These are phyloP conservation scores for Rhinophrynus dorsalis DNA, from an alignment of 2,797 vertebrate genomes.

Conservation along the genomic window DNA sequence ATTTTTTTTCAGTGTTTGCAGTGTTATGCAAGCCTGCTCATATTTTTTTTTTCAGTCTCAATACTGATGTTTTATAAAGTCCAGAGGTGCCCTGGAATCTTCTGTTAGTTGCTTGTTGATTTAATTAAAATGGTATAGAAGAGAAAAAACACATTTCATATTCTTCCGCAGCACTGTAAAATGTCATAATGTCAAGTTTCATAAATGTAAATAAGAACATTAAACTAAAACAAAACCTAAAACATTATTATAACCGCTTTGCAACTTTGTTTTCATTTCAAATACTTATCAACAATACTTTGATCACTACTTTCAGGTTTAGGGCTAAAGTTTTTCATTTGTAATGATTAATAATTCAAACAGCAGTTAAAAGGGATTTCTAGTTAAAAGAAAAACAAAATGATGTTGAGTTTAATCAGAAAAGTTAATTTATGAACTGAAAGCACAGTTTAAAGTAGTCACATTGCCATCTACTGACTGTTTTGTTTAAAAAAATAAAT, in stretches of 20 bases:
- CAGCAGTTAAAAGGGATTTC: constrained; percentile 63
- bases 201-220: constrained; percentile 3
- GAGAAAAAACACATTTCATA: not conserved
- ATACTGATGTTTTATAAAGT: no score
- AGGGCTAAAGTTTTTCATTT: constrained; percentile 68
- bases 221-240: constrained; percentile 7
- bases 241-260: constrained; percentile 33
- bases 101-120: no score
- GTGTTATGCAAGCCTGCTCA: no score
- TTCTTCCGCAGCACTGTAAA: not conserved
- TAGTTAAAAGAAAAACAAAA: constrained; percentile 28
- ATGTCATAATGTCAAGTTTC: not conserved
- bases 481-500: constrained; percentile 1
- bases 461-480: constrained; percentile 79
- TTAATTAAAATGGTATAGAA: not conserved
- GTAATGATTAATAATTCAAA: constrained; percentile 76
- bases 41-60: no score
- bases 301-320: constrained; percentile 68
- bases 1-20: no score
- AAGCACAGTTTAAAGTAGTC: constrained; percentile 62
- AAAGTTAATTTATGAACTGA: constrained; percentile 52
- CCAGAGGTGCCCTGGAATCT: no score
- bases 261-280: constrained; percentile 60
- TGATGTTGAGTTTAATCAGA: constrained; percentile 38
- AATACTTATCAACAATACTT: constrained; percentile 62